Percentiles rank a stretch among this genome's conserved stretches.
phyloP scores from a whole-genome alignment of 1,140 invertebrate species.

The Pygmarrhopalites habei region DNA sequence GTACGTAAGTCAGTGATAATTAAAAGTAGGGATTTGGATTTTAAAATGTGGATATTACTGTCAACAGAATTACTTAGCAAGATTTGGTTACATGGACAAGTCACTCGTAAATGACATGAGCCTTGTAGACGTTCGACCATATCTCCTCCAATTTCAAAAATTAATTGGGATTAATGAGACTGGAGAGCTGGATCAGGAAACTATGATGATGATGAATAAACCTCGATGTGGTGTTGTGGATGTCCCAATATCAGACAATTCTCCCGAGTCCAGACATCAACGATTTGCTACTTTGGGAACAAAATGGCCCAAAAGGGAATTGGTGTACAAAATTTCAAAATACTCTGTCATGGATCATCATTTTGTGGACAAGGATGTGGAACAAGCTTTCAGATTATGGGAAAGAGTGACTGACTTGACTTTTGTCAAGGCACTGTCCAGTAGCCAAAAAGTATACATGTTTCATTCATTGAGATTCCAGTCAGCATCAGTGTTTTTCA shows the following conservation, averaged over 20 bases:
- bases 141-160: slow-evolving; percentile 23
- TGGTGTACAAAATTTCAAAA: slow-evolving; percentile 72
- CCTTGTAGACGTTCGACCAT: neutral
- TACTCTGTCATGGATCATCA: no score
- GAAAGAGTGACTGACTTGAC: slow-evolving; percentile 18
- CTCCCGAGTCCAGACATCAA: no score
- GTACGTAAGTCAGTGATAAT: no score
- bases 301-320: slow-evolving; percentile 78
- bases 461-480: no score
- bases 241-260: no score
- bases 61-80: neutral
- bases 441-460: no score
- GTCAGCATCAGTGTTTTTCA: neutral
- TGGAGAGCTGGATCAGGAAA: slow-evolving; percentile 49
- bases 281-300: no score
- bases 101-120: slow-evolving; percentile 2
- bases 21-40: no score
- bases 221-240: slow-evolving; percentile 79
- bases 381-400: slow-evolving; percentile 13
- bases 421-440: slow-evolving; percentile 13
- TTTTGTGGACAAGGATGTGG: no score
- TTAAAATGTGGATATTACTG: neutral
- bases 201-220: slow-evolving; percentile 64
- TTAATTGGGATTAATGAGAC: slow-evolving; percentile 23
- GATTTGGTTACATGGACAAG: slow-evolving; percentile 26